These are phyloP conservation scores for Astreopora myriophthalma DNA, from an alignment of 64 coral and sea anemone genomes.

Conservation along the genomic window DNA sequence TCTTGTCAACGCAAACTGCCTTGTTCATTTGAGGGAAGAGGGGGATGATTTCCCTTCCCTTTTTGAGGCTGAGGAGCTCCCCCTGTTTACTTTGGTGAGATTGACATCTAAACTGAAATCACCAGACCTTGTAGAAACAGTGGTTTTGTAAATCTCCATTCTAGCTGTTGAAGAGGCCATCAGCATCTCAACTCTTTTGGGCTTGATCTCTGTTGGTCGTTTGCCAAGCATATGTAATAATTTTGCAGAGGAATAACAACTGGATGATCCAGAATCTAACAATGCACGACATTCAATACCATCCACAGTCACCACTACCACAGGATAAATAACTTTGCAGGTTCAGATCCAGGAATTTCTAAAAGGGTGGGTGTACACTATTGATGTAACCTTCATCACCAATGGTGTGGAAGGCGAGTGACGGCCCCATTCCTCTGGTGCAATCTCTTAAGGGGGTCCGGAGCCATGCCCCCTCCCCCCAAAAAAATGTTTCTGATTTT, in stretches of 20 bases:
- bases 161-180: neutral
- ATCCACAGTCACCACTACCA: slow-evolving; percentile 19
- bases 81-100: no score
- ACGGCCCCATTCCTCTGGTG: no score
- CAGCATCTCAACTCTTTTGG: slow-evolving; percentile 38
- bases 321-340: slow-evolving; percentile 42
- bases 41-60: no score
- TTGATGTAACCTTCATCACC: no score
- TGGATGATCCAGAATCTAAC: slow-evolving; percentile 34
- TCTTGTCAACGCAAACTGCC: neutral
- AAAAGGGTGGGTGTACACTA: no score
- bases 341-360: no score
- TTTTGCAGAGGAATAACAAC: slow-evolving; percentile 37
- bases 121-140: neutral
- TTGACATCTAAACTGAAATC: no score
- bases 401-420: no score
- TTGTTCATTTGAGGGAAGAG: neutral
- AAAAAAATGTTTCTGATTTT: no score
- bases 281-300: slow-evolving; percentile 15
- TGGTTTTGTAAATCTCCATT: slow-evolving; percentile 15
- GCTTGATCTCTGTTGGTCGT: slow-evolving; percentile 10
- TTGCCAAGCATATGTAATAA: neutral
- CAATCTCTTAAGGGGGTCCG: no score
- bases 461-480: no score
- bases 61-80: no score